Evolutionary conservation across 2,888 invertebrate genomes (phyloP), one percentile per base, ranked within the genome.

Genomic region (Halictus quadricinctus): DNA sequence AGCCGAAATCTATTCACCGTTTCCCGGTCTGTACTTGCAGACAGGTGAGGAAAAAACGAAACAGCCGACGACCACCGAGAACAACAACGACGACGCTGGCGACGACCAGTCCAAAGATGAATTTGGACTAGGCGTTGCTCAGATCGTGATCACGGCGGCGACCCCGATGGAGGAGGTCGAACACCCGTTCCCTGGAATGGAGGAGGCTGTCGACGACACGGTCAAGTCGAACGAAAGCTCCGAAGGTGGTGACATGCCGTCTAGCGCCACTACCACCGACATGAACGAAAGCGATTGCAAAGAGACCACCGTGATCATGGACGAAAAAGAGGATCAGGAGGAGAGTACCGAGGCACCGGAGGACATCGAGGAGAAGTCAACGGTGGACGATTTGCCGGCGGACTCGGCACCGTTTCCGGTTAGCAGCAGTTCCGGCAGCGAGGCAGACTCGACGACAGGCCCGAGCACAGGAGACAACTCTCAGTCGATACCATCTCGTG

Each of bases 161-260:
- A 98, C 98, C 70, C 98, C 98, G 72, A 98, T 98, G 97, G 98
- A 98, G 95, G 98, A 98, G 93, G 96, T 97, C 66, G 98, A 97
- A 90, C 97, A 96, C 93, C 96, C 97, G 58, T 97, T 97, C 95
- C 97, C 97, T 21, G 96, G 97, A 6, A 93, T 95, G 13, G 94
- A 95, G 41, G 93, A 94, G 79, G 87, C 93, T 5, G 89, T 89
- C 54, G 90, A 90, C 21, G 89, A 91, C 2, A 85, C 87, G 46
- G 86, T 75, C 1, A 90, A 92, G 74, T 86, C 90, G 1, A 79
- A 79, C 3, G 90, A 90, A 58, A 84, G 79, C 72, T 83, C 88
- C 0, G 87, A 89, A 72, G 89, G 69, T 21, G 89, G 69, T n/a
- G 89, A 84, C 54, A 25, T 74, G 58, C 85, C 88, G 13, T 89